Percentiles rank a stretch among this genome's conserved stretches.
Conservation (phyloP, 2,113 vertebrate genomes). For the Halichoerus grypus region DNA sequence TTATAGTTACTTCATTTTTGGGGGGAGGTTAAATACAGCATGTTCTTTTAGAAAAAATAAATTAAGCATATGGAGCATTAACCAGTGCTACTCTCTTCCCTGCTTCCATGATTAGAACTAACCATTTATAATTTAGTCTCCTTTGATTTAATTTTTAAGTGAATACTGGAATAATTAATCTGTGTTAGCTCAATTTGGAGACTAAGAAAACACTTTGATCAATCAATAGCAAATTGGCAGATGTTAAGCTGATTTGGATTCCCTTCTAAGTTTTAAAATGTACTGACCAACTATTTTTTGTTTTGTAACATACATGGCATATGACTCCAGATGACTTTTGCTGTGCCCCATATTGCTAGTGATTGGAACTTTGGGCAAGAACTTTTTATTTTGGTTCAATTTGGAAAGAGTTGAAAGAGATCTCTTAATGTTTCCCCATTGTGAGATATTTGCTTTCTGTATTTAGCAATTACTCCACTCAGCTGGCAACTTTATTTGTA, state of each 20-base stretch:
- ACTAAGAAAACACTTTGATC: conserved; percentile 65
- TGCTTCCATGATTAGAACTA: not conserved
- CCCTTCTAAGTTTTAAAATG: conserved; percentile 35
- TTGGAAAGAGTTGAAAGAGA: not conserved
- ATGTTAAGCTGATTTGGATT: conserved; percentile 50
- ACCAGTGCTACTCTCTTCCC: not conserved
- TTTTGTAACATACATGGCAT: not conserved
- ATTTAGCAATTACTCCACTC: not conserved
- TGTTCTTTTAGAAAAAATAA: conserved; percentile 36
- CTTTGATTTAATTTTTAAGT: conserved; percentile 62
- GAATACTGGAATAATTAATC: conserved; percentile 71
- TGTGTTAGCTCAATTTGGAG: conserved; percentile 55
- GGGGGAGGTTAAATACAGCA: conserved; percentile 24
- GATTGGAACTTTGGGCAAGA: not conserved
- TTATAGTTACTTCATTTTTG: conserved; percentile 48
- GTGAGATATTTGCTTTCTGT: not conserved
- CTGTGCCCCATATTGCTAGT: not conserved
- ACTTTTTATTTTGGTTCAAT: not conserved
- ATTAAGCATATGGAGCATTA: conserved; percentile 50
- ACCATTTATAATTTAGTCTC: conserved; percentile 20
- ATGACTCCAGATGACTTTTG: not conserved
- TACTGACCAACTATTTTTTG: not conserved
- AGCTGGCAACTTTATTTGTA: not conserved
- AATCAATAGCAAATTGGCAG: conserved; percentile 45
- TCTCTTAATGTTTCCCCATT: not conserved